A percentile compares a stretch with the other conserved stretches of the same genome.
Conservation (phyloP, 2,113 vertebrate genomes). For the Indicator maculatus region DNA sequence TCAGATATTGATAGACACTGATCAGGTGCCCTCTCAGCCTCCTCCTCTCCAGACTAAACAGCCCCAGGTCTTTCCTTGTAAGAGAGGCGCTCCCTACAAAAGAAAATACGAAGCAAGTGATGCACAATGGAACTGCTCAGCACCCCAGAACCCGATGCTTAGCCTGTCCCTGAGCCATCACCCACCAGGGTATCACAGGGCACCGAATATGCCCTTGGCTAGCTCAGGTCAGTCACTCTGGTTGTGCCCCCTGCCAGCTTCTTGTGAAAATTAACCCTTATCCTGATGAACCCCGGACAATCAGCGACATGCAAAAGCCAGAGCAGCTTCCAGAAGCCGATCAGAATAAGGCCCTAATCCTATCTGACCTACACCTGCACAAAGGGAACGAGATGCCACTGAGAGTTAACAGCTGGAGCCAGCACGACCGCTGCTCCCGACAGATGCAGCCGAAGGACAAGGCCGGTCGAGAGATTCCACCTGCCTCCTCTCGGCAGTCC, state of each 20-base stretch:
- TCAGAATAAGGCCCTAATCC: not conserved
- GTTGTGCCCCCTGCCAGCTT: not conserved
- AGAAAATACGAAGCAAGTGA: not conserved
- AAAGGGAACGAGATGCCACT: rapidly evolving
- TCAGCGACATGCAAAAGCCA: not conserved
- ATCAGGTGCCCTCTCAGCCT: too few relatives aligned
- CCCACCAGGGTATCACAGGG: too few relatives aligned
- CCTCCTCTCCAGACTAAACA: too few relatives aligned
- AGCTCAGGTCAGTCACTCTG: not conserved
- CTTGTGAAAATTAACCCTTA: too few relatives aligned
- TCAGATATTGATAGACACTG: too few relatives aligned
- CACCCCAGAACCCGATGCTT: too few relatives aligned
- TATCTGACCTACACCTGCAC: not conserved
- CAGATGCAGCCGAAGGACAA: rapidly evolving
- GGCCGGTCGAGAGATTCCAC: too few relatives aligned
- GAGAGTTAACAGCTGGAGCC: rapidly evolving
- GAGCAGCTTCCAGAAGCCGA: not conserved
- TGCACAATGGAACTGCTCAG: not conserved
- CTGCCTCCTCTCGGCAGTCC: rapidly evolving
- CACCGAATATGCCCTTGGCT: not conserved
- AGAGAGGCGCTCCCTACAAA: not conserved
- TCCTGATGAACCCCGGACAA: not conserved
- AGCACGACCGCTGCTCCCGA: rapidly evolving
- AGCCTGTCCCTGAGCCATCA: not conserved
- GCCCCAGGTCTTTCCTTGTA: too few relatives aligned